phyloP scores from a whole-genome alignment of 2,113 vertebrate genomes.

The Hiodon alosoides region DNA sequence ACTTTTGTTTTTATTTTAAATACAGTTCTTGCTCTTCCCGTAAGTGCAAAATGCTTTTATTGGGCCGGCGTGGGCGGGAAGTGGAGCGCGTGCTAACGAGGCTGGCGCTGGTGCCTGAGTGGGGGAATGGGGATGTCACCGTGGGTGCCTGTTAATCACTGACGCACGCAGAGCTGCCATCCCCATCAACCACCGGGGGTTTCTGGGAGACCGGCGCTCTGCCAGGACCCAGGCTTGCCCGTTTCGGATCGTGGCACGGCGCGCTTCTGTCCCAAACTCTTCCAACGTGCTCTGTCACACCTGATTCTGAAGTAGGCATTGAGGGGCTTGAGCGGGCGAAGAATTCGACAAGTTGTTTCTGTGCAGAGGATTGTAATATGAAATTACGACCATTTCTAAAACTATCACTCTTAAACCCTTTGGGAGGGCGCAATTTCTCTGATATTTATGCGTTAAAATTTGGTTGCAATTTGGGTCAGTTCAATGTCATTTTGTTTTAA shows the following conservation, averaged over 20 bases:
- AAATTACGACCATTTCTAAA: no score
- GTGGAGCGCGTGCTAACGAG: background rate
- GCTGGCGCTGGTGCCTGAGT: no score
- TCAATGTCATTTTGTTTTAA: slow-evolving; percentile 2
- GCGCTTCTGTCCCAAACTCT: background rate
- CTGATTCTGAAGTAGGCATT: background rate
- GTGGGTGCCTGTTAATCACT: slow-evolving; percentile 6
- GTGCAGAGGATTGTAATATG: no score
- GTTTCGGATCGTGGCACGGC: slow-evolving; percentile 12
- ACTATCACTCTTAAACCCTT: no score
- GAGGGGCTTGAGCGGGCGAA: no score
- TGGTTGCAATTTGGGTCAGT: background rate
- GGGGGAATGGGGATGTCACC: slow-evolving; percentile 11
- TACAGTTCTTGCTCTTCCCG: background rate
- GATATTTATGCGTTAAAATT: background rate
- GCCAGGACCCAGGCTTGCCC: background rate
- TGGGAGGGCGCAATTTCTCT: background rate
- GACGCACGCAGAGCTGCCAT: background rate
- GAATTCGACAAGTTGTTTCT: no score
- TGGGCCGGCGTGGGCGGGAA: background rate
- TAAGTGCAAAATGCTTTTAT: background rate
- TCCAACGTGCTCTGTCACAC: background rate
- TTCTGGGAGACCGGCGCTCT: slow-evolving; percentile 25
- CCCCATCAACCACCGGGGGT: slow-evolving; percentile 19
- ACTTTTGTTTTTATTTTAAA: background rate